Base-by-base conservation (phyloP, 2,113 vertebrate genomes). In the Mola mola region DNA sequence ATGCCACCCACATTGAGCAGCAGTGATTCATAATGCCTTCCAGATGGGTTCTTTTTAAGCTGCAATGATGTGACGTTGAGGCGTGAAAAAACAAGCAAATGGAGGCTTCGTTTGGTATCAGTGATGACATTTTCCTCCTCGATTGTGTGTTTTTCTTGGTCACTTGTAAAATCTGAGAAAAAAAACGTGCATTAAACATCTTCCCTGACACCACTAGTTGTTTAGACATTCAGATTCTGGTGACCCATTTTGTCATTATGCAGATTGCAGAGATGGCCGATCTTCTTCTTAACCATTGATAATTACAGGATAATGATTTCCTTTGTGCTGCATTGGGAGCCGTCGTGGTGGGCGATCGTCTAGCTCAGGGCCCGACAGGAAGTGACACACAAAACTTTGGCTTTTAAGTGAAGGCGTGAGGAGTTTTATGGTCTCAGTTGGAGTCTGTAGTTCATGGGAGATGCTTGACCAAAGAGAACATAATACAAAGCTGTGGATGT, bases 1-100 rank as follows among this genome's bases (percentile, higher is more conserved):
- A 82, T 78, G 78, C 81, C 85, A 87, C 83, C 85, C 83, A 85
- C 82, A 49, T 52, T 5, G 79, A 77, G 78, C 37, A 36, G 78
- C 15, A 31, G 26, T 72, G 67, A 79, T 66, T 83, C 75, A 57
- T 74, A 61, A 89, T 81, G 75, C 52, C 75, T 83, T 83, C 83
- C 85, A 86, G 81, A 89, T 89, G 87, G n/a, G 72, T 73, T 61
- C 59, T 60, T 51, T 50, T 28, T 37, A 47, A 61, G 43, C 44
- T 29, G 44, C 20, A 26, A 59, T 55, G 64, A 51, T 42, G 61
- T 52, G 77, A 81, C 5, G 25, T 25, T 1, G 43, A 60, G 73
- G 59, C 82, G 61, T 46, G 37, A 61, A 51, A 46, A 75, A 75
- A 75, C 61, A 78, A 68, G 37, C 72, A 85, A 80, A 75, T 48